Percentiles rank a stretch among this genome's conserved stretches.
These are phyloP conservation scores for Sebastes kiyomatsui DNA, from an alignment of 2,797 vertebrate species.

Conservation along the genomic window DNA sequence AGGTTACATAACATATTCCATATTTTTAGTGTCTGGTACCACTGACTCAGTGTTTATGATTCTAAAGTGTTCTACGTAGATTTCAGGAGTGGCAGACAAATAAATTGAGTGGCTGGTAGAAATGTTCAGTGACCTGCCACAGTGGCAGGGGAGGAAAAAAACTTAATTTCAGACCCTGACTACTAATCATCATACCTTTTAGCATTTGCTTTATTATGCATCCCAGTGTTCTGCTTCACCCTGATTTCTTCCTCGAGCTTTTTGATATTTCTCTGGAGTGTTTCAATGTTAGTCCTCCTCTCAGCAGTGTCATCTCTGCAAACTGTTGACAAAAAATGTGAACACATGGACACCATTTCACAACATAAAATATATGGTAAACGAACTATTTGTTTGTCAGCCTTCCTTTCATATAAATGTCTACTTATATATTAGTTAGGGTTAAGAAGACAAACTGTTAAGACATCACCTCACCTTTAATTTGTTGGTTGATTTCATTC, in stretches of 20 bases:
- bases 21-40: too few relatives aligned
- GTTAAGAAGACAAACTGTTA: too few relatives aligned
- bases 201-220: slow-evolving; percentile 61
- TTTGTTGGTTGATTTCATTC: slow-evolving; percentile 68
- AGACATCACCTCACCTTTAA: slow-evolving; percentile 58
- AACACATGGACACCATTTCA: background rate
- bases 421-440: background rate
- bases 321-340: slow-evolving; percentile 51
- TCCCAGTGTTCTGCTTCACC: slow-evolving; percentile 62
- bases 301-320: slow-evolving; percentile 65
- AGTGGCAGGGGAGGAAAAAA: too few relatives aligned
- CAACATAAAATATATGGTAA: background rate
- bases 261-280: slow-evolving; percentile 34
- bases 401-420: background rate
- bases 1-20: too few relatives aligned
- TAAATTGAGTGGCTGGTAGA: too few relatives aligned
- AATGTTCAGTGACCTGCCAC: too few relatives aligned
- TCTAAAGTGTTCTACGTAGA: too few relatives aligned
- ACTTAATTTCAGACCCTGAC: too few relatives aligned
- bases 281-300: slow-evolving; percentile 62
- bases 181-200: slow-evolving; percentile 66
- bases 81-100: too few relatives aligned
- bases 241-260: slow-evolving; percentile 73
- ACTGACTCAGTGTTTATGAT: too few relatives aligned
- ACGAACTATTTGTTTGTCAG: background rate